A percentile compares a stretch with the other conserved stretches of the same genome.
These are phyloP conservation scores for Pachyseris speciosa DNA, from an alignment of 64 coral and sea anemone genomes.

Conservation along the genomic window DNA sequence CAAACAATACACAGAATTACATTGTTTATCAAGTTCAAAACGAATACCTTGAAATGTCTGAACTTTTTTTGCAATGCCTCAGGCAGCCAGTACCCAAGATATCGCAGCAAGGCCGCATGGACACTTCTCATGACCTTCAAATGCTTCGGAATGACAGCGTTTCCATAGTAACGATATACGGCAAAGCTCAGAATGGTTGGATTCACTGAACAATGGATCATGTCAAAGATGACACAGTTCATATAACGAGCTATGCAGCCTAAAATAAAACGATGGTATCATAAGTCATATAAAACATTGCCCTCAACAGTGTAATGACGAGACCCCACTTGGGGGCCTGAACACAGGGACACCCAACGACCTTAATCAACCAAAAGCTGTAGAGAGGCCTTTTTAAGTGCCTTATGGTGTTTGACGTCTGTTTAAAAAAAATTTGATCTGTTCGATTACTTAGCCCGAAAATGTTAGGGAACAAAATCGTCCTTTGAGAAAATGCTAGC, in stretches of 20 bases:
- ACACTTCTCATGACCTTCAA: neutral
- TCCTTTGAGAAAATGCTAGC: no score
- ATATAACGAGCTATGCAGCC: slow-evolving; percentile 62
- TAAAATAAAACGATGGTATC: slow-evolving; percentile 9
- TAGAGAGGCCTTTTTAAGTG: no score
- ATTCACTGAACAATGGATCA: slow-evolving; percentile 44
- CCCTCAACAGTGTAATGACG: no score
- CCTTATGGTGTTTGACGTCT: no score
- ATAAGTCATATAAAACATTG: neutral
- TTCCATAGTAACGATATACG: slow-evolving; percentile 32
- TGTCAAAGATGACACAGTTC: slow-evolving; percentile 71
- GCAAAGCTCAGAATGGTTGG: slow-evolving; percentile 58
- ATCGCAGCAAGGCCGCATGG: slow-evolving; percentile 25
- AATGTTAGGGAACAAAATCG: no score
- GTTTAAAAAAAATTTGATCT: no score
- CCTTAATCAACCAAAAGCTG: no score
- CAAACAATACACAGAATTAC: no score
- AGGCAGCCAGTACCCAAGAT: slow-evolving; percentile 9
- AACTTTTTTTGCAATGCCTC: neutral
- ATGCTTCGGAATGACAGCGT: neutral
- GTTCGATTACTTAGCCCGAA: no score
- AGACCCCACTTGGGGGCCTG: no score
- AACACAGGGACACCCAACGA: no score
- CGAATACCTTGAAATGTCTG: slow-evolving; percentile 3
- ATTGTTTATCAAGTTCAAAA: neutral